Percentiles rank a stretch among this genome's conserved stretches.
Conservation (phyloP, 2,113 vertebrate genomes). For the Empidonax traillii region DNA sequence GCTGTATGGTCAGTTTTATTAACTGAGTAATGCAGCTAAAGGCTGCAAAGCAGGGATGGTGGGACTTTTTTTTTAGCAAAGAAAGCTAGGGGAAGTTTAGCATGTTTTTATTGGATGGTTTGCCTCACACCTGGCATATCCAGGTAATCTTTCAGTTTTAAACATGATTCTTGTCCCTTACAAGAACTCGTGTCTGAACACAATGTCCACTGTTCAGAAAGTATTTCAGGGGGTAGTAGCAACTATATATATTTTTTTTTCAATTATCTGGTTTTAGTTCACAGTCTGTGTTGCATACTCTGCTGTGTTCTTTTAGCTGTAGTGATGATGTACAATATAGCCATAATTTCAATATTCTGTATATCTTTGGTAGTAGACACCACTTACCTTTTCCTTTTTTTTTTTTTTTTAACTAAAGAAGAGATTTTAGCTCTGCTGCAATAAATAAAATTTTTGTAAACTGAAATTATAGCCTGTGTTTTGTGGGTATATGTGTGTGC, state of each 20-base stretch:
- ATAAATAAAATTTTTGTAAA: neutral
- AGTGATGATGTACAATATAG: neutral
- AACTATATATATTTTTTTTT: neutral
- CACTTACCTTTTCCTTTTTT: neutral
- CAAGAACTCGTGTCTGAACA: neutral
- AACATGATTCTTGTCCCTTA: neutral
- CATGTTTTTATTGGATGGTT: neutral
- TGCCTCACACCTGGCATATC: neutral
- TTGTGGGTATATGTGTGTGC: constrained; percentile 10
- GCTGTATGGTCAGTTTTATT: neutral
- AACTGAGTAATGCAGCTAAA: neutral
- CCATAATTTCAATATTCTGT: neutral
- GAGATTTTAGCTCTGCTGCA: neutral
- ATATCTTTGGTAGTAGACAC: neutral
- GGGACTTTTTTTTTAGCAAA: neutral
- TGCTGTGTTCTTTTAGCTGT: neutral
- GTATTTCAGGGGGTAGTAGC: neutral
- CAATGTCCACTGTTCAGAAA: neutral
- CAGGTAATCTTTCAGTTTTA: neutral
- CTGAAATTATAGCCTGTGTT: neutral
- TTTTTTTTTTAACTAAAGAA: neutral
- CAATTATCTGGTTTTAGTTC: neutral
- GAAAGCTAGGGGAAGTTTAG: neutral
- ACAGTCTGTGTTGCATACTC: neutral
- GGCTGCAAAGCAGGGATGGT: neutral